Percentiles rank a stretch among this genome's conserved stretches.
Conservation (phyloP, 53 echinoderm and acorn worm genomes). For the Astropecten irregularis region DNA sequence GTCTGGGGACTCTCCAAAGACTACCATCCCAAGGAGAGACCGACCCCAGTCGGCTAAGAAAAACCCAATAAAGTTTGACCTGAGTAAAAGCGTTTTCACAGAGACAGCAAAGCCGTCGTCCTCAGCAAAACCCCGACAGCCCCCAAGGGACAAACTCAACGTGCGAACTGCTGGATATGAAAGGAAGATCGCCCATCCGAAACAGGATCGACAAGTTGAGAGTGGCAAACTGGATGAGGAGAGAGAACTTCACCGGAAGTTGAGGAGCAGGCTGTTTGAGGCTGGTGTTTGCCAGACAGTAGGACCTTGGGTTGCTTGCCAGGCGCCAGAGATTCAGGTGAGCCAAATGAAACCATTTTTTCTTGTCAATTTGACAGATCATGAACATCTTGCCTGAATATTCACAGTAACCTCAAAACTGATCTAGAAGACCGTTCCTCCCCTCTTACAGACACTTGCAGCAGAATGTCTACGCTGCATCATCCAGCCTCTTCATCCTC, state of each 20-base stretch:
- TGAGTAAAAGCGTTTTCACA: slow-evolving; percentile 26
- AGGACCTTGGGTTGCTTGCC: slow-evolving; percentile 36
- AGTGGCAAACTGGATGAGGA: slow-evolving; percentile 11
- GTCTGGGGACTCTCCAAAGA: slow-evolving; percentile 6
- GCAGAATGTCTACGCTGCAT: slow-evolving; percentile 41
- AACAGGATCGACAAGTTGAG: neutral
- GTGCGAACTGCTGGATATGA: slow-evolving; percentile 18
- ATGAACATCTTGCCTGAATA: neutral
- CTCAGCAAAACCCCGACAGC: neutral
- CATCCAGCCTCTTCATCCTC: slow-evolving; percentile 52
- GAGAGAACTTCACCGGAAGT: slow-evolving; percentile 20
- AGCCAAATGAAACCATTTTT: no score
- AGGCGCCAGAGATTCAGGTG: slow-evolving; percentile 55
- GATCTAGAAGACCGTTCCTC: no score
- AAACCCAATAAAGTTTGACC: slow-evolving; percentile 16
- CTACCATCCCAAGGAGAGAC: neutral
- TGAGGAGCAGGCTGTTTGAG: slow-evolving; percentile 42
- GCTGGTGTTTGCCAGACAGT: slow-evolving; percentile 31
- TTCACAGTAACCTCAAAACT: no score
- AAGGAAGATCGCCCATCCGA: neutral
- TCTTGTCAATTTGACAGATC: no score
- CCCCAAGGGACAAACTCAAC: neutral
- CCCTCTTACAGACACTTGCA: slow-evolving; percentile 29
- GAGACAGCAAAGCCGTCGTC: neutral
- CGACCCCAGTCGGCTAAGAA: slow-evolving; percentile 14